phyloP scores from a whole-genome alignment of 1,140 invertebrate genomes.

The Vanessa tameamea region DNA sequence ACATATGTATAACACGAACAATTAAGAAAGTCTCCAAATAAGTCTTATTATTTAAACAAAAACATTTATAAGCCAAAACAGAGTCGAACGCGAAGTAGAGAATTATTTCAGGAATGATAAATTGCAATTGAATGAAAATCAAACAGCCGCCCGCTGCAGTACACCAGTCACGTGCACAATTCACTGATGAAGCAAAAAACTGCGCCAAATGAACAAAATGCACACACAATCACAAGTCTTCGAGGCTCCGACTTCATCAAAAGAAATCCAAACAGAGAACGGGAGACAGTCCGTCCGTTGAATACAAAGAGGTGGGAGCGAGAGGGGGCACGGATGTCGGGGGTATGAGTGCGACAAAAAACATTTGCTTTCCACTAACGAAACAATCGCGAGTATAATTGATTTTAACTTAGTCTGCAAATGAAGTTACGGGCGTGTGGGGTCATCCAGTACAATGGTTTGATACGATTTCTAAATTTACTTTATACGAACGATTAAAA shows the following conservation, averaged over 20 bases:
- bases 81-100: background rate
- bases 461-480: background rate
- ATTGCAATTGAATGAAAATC: slow-evolving; percentile 3
- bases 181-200: slow-evolving; percentile 42
- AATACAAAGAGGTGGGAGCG: slow-evolving; percentile 42
- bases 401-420: slow-evolving; percentile 63
- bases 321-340: slow-evolving; percentile 34
- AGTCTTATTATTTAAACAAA: too few relatives aligned
- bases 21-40: too few relatives aligned
- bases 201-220: slow-evolving; percentile 57
- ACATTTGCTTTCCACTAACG: slow-evolving; percentile 60
- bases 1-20: too few relatives aligned
- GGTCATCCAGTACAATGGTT: slow-evolving; percentile 19
- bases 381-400: slow-evolving; percentile 74
- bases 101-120: slow-evolving; percentile 14
- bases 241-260: slow-evolving; percentile 41
- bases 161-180: slow-evolving; percentile 35
- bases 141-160: slow-evolving; percentile 12
- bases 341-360: slow-evolving; percentile 48
- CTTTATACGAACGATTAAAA: background rate
- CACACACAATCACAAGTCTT: slow-evolving; percentile 55
- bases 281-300: slow-evolving; percentile 39
- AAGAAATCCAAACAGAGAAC: slow-evolving; percentile 47
- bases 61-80: too few relatives aligned
- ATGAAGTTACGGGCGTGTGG: slow-evolving; percentile 42